These are phyloP conservation scores for Astur gentilis DNA, from an alignment of 2,113 vertebrate species.

Conservation along the genomic window DNA sequence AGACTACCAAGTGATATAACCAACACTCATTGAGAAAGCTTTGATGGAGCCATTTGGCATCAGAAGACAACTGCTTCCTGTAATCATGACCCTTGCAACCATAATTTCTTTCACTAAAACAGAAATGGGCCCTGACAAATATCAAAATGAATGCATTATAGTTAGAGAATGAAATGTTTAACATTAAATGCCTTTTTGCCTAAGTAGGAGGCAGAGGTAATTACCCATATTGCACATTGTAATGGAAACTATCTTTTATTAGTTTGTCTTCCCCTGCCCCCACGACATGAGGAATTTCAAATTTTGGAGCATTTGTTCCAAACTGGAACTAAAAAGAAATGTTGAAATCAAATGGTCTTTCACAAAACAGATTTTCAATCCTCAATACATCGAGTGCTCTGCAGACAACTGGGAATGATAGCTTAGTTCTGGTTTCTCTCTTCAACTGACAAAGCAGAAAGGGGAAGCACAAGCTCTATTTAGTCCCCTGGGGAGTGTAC, in stretches of 20 bases:
- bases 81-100: background rate
- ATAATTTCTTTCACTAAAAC: background rate
- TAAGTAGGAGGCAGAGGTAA: background rate
- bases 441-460: background rate
- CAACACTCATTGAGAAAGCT: background rate
- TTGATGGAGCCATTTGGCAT: background rate
- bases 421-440: background rate
- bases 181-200: background rate
- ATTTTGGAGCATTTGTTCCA: background rate
- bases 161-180: background rate
- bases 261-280: background rate
- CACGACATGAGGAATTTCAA: background rate
- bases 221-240: background rate
- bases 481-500: background rate
- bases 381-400: background rate
- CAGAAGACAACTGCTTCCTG: background rate
- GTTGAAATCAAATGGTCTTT: background rate
- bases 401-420: background rate
- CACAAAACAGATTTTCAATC: background rate
- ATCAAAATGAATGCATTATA: background rate
- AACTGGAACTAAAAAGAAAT: background rate
- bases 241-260: background rate
- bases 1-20: background rate
- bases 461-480: background rate
- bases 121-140: background rate